These are phyloP conservation scores for Heteronetta atricapilla DNA, from an alignment of 2,113 vertebrate genomes.

Conservation along the genomic window DNA sequence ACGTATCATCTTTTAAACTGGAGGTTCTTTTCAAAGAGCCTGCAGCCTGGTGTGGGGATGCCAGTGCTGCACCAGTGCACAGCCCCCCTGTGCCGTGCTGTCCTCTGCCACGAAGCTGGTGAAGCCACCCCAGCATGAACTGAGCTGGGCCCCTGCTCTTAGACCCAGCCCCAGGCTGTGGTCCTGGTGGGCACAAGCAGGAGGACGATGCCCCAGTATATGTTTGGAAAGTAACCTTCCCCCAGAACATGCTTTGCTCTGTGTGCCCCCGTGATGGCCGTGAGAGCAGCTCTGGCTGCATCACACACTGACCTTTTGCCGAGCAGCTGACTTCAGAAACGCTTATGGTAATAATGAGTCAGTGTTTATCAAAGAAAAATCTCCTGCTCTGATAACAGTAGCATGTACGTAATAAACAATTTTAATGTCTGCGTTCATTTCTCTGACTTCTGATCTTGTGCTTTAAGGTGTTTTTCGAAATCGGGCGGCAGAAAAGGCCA, in stretches of 20 bases:
- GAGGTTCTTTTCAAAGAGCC: neutral
- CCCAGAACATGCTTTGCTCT: neutral
- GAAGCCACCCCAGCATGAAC: neutral
- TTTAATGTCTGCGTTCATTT: neutral
- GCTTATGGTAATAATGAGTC: slow-evolving; percentile 32
- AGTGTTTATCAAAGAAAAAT: neutral
- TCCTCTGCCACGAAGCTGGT: neutral
- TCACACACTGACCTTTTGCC: neutral
- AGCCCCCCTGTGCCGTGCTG: neutral
- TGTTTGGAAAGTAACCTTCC: neutral
- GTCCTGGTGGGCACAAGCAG: neutral
- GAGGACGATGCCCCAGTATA: neutral
- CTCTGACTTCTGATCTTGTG: neutral
- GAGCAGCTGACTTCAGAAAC: neutral
- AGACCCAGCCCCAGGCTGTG: neutral
- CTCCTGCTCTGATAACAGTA: neutral
- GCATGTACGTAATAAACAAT: neutral
- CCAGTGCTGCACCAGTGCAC: neutral
- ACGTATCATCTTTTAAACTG: neutral
- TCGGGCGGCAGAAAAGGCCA: neutral
- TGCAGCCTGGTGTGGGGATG: neutral
- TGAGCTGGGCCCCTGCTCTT: neutral
- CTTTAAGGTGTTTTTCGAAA: neutral
- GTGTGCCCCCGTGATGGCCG: neutral
- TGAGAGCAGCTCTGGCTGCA: neutral